Percentiles rank a stretch among this genome's conserved stretches.
Evolutionary conservation across 1,140 invertebrate species (phyloP).

Genomic region (Palaemon carinicauda): DNA sequence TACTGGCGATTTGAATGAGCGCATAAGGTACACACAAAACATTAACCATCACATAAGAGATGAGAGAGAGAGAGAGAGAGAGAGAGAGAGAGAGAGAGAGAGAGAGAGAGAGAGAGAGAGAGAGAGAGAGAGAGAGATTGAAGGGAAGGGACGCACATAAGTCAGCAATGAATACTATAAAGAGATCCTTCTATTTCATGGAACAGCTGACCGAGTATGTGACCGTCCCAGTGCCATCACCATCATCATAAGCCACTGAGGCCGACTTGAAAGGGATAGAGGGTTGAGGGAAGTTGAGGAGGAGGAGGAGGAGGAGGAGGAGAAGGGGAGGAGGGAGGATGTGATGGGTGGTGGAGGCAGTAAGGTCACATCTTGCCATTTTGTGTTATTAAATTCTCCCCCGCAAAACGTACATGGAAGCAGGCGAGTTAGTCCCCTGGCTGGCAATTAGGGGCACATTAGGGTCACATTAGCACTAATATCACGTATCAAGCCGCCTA

Average conservation of each 20-base stretch:
- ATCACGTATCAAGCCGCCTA: conserved; percentile 47
- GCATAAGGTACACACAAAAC: no score
- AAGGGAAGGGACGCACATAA: no score
- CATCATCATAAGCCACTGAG: not conserved
- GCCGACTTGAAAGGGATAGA: no score
- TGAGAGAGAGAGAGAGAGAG: no score
- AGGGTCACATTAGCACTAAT: conserved; percentile 46
- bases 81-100: no score
- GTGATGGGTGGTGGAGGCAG: not conserved
- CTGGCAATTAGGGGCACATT: conserved; percentile 28
- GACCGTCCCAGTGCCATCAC: not conserved
- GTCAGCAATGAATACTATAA: no score
- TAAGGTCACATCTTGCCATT: conserved; percentile 25
- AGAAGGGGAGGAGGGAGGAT: not conserved
- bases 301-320: not conserved
- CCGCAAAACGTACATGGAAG: not conserved
- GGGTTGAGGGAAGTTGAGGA: not conserved
- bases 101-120: no score
- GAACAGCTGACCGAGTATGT: no score
- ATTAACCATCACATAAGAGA: no score
- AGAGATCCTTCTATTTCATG: no score
- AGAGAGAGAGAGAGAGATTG: no score
- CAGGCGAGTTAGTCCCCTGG: not conserved
- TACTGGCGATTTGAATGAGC: no score
- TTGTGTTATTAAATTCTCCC: conserved; percentile 28